Evolutionary conservation across 2,797 vertebrate genomes (phyloP).

Genomic region (Pangasius mekongensis): DNA sequence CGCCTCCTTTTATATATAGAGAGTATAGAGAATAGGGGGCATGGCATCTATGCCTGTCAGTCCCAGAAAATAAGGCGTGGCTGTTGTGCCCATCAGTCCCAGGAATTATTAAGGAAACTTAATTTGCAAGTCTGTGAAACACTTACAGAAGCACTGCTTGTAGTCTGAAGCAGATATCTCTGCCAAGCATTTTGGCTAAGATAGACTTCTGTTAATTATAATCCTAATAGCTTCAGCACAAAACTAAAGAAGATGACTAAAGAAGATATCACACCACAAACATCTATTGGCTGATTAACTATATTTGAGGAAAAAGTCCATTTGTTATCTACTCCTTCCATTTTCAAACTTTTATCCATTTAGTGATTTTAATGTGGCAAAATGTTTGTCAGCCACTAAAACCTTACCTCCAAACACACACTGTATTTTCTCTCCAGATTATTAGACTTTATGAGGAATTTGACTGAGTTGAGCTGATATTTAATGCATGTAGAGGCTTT

Average conservation of each 20-base stretch:
- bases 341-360: too few species aligned
- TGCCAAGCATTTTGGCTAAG: neutral
- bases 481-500: slow-evolving; percentile 19
- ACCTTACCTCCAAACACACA: neutral
- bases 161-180: neutral
- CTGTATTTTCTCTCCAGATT: neutral
- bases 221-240: neutral
- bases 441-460: slow-evolving; percentile 12
- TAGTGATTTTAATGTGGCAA: neutral
- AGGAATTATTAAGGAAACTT: neutral
- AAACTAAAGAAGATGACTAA: neutral
- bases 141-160: neutral
- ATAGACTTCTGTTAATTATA: neutral
- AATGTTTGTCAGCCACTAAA: neutral
- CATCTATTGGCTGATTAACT: neutral
- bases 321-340: neutral
- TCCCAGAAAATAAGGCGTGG: too few species aligned
- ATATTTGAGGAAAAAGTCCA: neutral
- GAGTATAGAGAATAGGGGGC: too few species aligned
- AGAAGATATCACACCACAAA: neutral
- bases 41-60: too few species aligned
- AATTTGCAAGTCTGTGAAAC: slow-evolving; percentile 3
- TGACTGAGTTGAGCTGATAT: slow-evolving; percentile 20
- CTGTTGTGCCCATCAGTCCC: too few species aligned
- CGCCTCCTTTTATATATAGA: neutral